Evolutionary conservation across 2,113 vertebrate genomes (phyloP).

Genomic region (Oryzias melastigma): DNA sequence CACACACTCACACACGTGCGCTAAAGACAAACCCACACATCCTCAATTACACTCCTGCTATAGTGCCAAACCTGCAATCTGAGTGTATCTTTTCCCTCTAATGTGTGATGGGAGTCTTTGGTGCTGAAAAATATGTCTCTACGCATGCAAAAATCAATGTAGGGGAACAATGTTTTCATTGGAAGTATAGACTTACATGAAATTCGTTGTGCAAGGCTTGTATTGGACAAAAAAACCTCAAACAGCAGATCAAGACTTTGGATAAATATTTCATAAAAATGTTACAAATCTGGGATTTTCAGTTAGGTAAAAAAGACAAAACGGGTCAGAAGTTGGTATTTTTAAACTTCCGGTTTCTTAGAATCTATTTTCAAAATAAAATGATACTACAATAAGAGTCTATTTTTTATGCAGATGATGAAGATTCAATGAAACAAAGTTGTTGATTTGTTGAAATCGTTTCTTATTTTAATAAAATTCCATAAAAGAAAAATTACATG

Average conservation of each 20-base stretch:
- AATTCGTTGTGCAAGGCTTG: slow-evolving; percentile 1
- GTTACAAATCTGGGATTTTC: slow-evolving; percentile 52
- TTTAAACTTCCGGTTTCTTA: no score
- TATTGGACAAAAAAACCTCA: not conserved
- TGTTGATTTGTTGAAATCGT: no score
- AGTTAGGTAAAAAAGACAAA: slow-evolving; percentile 36
- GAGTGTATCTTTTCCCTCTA: slow-evolving; percentile 58
- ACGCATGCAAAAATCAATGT: slow-evolving; percentile 32
- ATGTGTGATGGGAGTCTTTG: slow-evolving; percentile 40
- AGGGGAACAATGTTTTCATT: slow-evolving; percentile 20
- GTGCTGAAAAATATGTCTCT: slow-evolving; percentile 44
- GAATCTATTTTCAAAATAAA: no score
- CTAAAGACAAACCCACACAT: slow-evolving; percentile 33
- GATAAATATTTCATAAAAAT: slow-evolving; percentile 40
- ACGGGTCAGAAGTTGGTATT: no score
- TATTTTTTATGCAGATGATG: no score
- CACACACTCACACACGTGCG: slow-evolving; percentile 9
- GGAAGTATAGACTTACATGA: slow-evolving; percentile 5
- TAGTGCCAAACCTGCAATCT: slow-evolving; percentile 66
- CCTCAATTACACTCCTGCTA: slow-evolving; percentile 63
- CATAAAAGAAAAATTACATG: no score
- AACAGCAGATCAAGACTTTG: slow-evolving; percentile 29
- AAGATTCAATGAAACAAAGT: no score
- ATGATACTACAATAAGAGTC: no score
- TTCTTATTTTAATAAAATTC: no score